Base-by-base conservation (phyloP, 2,888 invertebrate species). In the Encarsia formosa region DNA sequence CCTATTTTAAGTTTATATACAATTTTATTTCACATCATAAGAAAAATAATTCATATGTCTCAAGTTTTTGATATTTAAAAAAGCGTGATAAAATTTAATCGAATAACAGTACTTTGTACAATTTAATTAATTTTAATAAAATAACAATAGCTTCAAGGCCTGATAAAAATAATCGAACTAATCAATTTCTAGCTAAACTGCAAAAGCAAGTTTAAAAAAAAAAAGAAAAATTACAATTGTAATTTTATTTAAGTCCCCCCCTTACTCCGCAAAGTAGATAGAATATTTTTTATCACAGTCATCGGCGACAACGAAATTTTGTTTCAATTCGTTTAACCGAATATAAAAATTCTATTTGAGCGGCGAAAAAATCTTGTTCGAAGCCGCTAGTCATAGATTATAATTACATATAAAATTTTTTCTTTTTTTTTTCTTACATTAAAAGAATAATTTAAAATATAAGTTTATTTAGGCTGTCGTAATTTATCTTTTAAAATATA, bases 241-340 rank as follows among this genome's bases (percentile, higher is more conserved):
- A 26, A 26, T 26, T 26, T 26, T 26, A 26, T 50, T 49, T 52
- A 55, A 52, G 42, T 49, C 46, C 52, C 44, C 29, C 49, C 62
- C 56, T 60, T 62, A 58, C 57, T n/a, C n/a, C n/a, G n/a, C n/a
- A n/a, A 64, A 64, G 63, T 56, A 65, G 64, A 62, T 56, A 63
- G 57, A 65, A 64, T 63, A 56, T 65, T 64, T 71, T 63, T 65
- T 72, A 73, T 73, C 72, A 72, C 73, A 73, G 72, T 70, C 65
- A 69, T 67, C 67, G 69, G 65, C 61, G 58, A 60, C 60, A 61
- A 48, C 54, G 59, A 63, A 57, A 52, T 59, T 50, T 56, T 44
- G 32, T 35, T 49, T 15, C 13, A 49, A 45, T 43, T 49, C 40
- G 49, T 47, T 44, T 24, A 34, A 45, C 47, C 48, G 42, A 56